Evolutionary conservation across 2,888 invertebrate species (phyloP).

Genomic region (Catocala fraxini): DNA sequence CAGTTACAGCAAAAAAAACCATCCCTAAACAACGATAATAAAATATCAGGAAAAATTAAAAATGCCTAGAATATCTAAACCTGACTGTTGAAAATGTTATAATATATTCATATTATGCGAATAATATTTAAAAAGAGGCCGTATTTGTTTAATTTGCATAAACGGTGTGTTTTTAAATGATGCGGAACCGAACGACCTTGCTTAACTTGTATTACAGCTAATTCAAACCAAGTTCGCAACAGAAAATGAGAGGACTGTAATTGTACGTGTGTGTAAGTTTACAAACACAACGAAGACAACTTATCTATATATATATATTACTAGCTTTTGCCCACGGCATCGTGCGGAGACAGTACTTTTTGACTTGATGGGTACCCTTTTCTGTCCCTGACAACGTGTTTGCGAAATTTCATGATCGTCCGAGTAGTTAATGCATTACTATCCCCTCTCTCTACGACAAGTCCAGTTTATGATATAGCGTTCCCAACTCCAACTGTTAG

Average conservation of each 20-base stretch:
- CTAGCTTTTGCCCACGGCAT: too few species aligned
- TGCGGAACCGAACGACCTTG: conserved; percentile 57
- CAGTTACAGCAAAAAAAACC: background rate
- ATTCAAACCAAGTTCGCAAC: conserved; percentile 47
- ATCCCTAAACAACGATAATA: background rate
- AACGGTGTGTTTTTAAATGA: conserved; percentile 51
- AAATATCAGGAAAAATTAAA: conserved; percentile 1
- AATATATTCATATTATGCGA: conserved; percentile 24
- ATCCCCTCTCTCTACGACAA: too few species aligned
- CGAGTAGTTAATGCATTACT: too few species aligned
- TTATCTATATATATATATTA: too few species aligned
- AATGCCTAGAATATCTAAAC: conserved; percentile 1
- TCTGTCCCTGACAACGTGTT: too few species aligned
- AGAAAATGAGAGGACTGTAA: conserved; percentile 5
- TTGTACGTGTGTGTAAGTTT: too few species aligned
- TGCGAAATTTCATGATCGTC: too few species aligned
- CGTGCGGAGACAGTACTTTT: too few species aligned
- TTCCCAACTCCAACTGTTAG: too few species aligned
- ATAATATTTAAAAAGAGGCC: conserved; percentile 42
- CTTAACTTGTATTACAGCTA: conserved; percentile 41
- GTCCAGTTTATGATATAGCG: too few species aligned
- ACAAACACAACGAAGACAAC: too few species aligned
- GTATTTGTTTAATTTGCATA: conserved; percentile 46
- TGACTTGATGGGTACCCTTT: too few species aligned
- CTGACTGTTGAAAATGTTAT: conserved; percentile 20